Conservation (phyloP, 2,113 vertebrate species). For the Neolamprologus sp. region DNA sequence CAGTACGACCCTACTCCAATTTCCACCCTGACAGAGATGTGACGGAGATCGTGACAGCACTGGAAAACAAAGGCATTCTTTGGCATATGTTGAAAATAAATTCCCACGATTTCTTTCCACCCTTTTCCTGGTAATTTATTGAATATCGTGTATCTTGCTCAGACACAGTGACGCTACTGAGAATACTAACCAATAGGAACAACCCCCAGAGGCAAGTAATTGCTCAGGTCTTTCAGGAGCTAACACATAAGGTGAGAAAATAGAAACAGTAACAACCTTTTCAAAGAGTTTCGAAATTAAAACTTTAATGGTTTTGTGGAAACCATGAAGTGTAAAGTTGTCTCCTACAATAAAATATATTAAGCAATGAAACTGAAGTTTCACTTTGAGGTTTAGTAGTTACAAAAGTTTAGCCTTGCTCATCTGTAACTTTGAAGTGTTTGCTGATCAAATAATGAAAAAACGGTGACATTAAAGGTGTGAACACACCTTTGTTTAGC, state of each 20-base stretch:
- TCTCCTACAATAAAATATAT: background rate
- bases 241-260: slow-evolving; percentile 74
- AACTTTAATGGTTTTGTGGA: background rate
- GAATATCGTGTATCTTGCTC: slow-evolving; percentile 1
- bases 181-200: slow-evolving; percentile 80
- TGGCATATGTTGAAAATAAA: background rate
- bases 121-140: background rate
- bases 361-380: background rate
- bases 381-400: background rate
- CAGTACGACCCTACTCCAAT: slow-evolving; percentile 55
- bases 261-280: background rate
- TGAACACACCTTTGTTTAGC: slow-evolving; percentile 44
- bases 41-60: slow-evolving; percentile 31
- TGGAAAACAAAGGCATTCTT: slow-evolving; percentile 58
- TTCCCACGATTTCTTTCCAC: background rate
- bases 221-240: slow-evolving; percentile 71
- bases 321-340: background rate
- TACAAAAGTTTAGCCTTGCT: background rate
- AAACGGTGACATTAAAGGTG: background rate
- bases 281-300: background rate
- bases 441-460: slow-evolving; percentile 18
- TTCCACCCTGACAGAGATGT: slow-evolving; percentile 56
- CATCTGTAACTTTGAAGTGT: background rate
- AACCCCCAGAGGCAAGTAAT: slow-evolving; percentile 83
- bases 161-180: slow-evolving; percentile 75